Base-by-base conservation (phyloP, 2,113 vertebrate genomes). In the Mus pahari region DNA sequence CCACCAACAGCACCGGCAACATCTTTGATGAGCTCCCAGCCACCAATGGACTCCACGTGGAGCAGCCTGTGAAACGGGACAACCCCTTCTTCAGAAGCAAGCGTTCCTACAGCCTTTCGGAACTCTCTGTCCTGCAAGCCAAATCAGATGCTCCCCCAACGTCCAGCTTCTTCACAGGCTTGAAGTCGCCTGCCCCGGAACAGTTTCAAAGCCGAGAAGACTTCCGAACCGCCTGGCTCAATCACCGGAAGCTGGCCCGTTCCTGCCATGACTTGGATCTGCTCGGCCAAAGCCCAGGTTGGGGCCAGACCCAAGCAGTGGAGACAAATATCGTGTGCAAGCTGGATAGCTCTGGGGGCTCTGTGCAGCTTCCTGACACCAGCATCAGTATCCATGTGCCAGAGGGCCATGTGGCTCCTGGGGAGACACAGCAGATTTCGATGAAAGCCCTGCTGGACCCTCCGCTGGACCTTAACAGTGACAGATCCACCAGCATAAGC, bases 51-150 rank as follows among this genome's bases (percentile, higher is more conserved):
- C 93, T 97, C 86, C 98, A 97, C 0, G 19, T 87, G 2, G 98
- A 99, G 0, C 98, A 97, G 24, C 98, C 98, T 0, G 93, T 98
- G 64, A 98, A 97, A 64, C 98, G 99, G 75, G 99, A 99, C 97
- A 99, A 99, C 96, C 99, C 99, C 0, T 99, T 99, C 98, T 99
- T 99, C 97, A 97, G 99, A 75, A 99, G 99, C 96, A 99, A 99
- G 36, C 99, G 99, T 0, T 99, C 99, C 58, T 99, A 99, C 98
- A 99, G 99, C 97, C 98, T 99, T 78, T 99, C 99, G 0, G 99
- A 99, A 78, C 98, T 99, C 36, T 99, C 99, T 0, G 98, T 99
- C 84, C 98, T 99, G 60, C 99, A 99, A 68, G 99, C 99, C 84
- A 99, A 99, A 97, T 98, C 99, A 0, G 97, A 98, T 0, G 50